phyloP scores from a whole-genome alignment of 2,113 vertebrate species.

The Oryzias melastigma region DNA sequence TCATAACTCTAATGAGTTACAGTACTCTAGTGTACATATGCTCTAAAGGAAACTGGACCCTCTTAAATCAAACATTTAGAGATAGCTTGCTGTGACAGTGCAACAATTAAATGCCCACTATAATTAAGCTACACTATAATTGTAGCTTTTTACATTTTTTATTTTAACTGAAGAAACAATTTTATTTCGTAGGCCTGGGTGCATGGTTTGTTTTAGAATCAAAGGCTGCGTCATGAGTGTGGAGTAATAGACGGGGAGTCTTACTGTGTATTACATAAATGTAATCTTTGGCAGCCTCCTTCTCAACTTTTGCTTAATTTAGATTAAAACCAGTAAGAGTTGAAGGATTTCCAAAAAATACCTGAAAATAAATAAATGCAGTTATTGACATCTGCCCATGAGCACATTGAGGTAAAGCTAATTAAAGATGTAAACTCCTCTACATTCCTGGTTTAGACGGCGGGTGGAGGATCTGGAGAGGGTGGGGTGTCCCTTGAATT shows the following conservation, averaged over 20 bases:
- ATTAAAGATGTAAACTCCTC: conserved; percentile 21
- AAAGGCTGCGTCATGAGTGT: neutral
- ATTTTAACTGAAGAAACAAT: neutral
- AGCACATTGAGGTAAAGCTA: conserved; percentile 8
- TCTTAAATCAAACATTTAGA: neutral
- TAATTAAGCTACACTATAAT: neutral
- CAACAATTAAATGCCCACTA: neutral
- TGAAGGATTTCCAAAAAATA: neutral
- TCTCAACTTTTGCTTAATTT: conserved; percentile 3
- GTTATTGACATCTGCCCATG: conserved; percentile 15
- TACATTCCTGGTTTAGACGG: conserved; percentile 8
- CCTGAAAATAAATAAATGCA: neutral
- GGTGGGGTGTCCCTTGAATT: neutral
- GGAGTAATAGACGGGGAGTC: conserved; percentile 10
- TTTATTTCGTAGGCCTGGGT: neutral
- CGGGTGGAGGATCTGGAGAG: conserved; percentile 8
- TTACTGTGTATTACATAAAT: conserved; percentile 12
- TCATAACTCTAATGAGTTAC: too few relatives aligned
- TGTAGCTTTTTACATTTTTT: neutral
- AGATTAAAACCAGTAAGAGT: neutral
- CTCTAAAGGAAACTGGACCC: neutral
- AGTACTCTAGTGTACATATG: too few relatives aligned
- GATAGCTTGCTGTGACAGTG: neutral
- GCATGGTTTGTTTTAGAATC: neutral
- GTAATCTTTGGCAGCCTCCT: neutral